These are phyloP conservation scores for Syngnathoides biaculeatus DNA, from an alignment of 2,113 vertebrate genomes.

Conservation along the genomic window DNA sequence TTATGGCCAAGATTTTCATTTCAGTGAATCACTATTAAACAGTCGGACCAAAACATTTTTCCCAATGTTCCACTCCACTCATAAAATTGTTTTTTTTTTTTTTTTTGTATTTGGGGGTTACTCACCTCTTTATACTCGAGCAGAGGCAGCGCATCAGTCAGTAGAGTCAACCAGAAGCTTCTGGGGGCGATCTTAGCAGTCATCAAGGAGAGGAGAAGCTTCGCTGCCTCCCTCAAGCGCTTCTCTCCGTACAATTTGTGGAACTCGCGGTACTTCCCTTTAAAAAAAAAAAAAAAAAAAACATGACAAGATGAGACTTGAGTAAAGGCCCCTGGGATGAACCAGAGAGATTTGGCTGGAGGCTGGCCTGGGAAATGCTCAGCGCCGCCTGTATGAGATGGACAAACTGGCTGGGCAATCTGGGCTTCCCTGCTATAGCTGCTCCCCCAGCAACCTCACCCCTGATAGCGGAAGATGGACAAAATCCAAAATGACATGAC, in stretches of 20 bases:
- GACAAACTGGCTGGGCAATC: too few relatives aligned
- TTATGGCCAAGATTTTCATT: too few relatives aligned
- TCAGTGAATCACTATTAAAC: too few relatives aligned
- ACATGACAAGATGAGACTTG: neutral
- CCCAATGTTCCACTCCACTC: neutral
- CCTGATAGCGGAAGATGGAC: too few relatives aligned
- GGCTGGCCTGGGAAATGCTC: too few relatives aligned
- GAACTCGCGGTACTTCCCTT: slow-evolving; percentile 96
- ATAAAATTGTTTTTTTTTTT: neutral
- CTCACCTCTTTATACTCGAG: slow-evolving; percentile 91
- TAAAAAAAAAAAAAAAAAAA: slow-evolving; percentile 29
- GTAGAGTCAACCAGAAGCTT: slow-evolving; percentile 94
- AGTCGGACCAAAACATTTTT: too few relatives aligned
- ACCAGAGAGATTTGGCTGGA: too few relatives aligned
- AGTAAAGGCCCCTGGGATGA: too few relatives aligned
- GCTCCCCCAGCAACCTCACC: too few relatives aligned
- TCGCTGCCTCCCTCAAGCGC: slow-evolving; percentile 80
- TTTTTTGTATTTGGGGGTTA: neutral
- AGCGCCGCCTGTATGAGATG: too few relatives aligned
- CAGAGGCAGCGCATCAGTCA: slow-evolving; percentile 90
- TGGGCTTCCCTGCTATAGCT: too few relatives aligned
- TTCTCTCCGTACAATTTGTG: slow-evolving; percentile 89
- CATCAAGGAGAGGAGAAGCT: slow-evolving; percentile 89
- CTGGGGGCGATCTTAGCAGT: slow-evolving; percentile 90
- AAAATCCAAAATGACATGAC: too few relatives aligned